Percentiles rank a stretch among this genome's conserved stretches.
These are phyloP conservation scores for Caranx ignobilis DNA, from an alignment of 2,113 vertebrate genomes.

Conservation along the genomic window DNA sequence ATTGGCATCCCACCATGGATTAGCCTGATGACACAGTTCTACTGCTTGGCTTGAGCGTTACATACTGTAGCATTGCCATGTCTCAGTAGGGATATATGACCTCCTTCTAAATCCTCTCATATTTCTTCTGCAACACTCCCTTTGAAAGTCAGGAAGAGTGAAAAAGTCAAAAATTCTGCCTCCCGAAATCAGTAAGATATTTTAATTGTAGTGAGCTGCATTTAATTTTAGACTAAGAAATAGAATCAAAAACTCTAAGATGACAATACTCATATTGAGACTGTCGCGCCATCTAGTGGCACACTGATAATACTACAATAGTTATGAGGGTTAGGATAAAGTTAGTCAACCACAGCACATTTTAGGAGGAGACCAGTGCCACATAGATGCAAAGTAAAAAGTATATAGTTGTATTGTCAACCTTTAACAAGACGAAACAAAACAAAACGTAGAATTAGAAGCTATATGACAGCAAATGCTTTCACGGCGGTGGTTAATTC, in stretches of 20 bases:
- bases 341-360: neutral
- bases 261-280: constrained; percentile 3
- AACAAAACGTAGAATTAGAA: neutral
- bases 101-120: constrained; percentile 65
- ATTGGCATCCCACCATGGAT: constrained; percentile 47
- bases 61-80: constrained; percentile 44
- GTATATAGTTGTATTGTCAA: neutral
- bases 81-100: constrained; percentile 66
- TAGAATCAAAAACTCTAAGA: neutral
- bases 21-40: constrained; percentile 63
- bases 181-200: neutral
- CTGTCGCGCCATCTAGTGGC: constrained; percentile 60
- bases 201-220: constrained; percentile 7
- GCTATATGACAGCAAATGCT: neutral
- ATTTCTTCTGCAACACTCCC: constrained; percentile 19
- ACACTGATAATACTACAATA: constrained; percentile 14
- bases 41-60: constrained; percentile 52
- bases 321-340: constrained; percentile 11
- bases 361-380: neutral
- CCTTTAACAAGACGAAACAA: no score
- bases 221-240: neutral
- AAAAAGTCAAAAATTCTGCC: neutral
- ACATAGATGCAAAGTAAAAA: neutral
- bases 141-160: neutral
- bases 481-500: neutral